phyloP scores from a whole-genome alignment of 2,113 vertebrate genomes.

The Pantherophis guttatus region DNA sequence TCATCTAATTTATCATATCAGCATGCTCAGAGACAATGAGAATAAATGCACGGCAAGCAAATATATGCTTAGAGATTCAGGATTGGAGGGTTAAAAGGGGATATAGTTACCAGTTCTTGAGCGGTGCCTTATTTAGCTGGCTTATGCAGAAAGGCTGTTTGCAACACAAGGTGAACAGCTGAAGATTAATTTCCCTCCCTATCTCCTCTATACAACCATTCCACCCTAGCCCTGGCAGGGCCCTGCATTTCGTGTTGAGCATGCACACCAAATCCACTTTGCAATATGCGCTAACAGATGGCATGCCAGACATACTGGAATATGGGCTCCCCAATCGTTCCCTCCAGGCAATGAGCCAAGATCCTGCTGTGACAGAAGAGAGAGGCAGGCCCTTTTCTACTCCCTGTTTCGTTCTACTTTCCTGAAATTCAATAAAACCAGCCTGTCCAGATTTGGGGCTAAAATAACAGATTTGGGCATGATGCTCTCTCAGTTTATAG shows the following conservation, averaged over 20 bases:
- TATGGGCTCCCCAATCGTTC: conserved; percentile 1
- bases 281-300: conserved; percentile 26
- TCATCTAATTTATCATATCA: background rate
- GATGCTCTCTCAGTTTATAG: background rate
- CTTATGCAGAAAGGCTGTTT: background rate
- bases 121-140: background rate
- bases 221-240: background rate
- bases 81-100: conserved; percentile 6
- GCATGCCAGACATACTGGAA: conserved; percentile 19
- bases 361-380: background rate
- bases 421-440: background rate
- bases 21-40: background rate
- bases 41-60: background rate
- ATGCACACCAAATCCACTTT: conserved; percentile 21
- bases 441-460: background rate
- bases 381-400: accelerated
- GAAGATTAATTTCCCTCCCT: background rate
- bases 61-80: background rate
- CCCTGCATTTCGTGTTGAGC: conserved; percentile 3
- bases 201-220: background rate
- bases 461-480: background rate
- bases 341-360: conserved; percentile 16
- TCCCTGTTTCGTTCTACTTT: background rate
- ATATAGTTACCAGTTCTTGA: background rate
- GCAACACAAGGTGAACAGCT: conserved; percentile 3